A percentile compares a stretch with the other conserved stretches of the same genome.
Evolutionary conservation across 2,888 invertebrate genomes (phyloP).

Genomic region (Aporophyla lueneburgensis): DNA sequence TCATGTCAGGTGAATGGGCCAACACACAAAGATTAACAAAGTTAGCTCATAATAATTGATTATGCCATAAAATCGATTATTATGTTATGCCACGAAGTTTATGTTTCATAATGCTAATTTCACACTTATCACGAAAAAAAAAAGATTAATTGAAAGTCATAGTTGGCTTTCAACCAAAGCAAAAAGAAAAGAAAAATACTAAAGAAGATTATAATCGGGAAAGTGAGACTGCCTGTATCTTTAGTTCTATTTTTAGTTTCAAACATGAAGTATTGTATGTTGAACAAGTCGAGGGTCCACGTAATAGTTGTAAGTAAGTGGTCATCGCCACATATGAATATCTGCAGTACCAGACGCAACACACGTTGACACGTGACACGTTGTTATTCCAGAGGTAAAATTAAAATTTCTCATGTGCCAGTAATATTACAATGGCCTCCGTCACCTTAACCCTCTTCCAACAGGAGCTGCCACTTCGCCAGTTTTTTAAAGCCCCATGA

Average conservation of each 20-base stretch:
- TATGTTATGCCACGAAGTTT: background rate
- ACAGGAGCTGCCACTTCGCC: background rate
- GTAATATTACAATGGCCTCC: too few relatives aligned
- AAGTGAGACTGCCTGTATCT: background rate
- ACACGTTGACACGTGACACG: background rate
- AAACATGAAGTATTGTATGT: background rate
- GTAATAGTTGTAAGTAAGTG: too few relatives aligned
- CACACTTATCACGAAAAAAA: background rate
- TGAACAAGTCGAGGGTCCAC: background rate
- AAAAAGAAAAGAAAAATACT: background rate
- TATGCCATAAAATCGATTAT: slow-evolving; percentile 44
- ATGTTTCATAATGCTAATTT: slow-evolving; percentile 29
- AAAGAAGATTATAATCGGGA: background rate
- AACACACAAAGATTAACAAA: background rate
- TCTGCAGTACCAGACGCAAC: background rate
- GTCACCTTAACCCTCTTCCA: background rate
- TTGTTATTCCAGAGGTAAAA: too few relatives aligned
- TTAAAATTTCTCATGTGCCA: background rate
- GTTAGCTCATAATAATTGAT: slow-evolving; percentile 43
- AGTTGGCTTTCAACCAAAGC: background rate
- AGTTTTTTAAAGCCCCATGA: too few relatives aligned
- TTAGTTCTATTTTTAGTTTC: background rate
- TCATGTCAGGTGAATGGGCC: slow-evolving; percentile 12
- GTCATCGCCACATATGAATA: background rate
- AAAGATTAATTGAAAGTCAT: background rate